These are phyloP conservation scores for Tethea ocularis DNA, from an alignment of 2,888 invertebrate species.

Conservation along the genomic window DNA sequence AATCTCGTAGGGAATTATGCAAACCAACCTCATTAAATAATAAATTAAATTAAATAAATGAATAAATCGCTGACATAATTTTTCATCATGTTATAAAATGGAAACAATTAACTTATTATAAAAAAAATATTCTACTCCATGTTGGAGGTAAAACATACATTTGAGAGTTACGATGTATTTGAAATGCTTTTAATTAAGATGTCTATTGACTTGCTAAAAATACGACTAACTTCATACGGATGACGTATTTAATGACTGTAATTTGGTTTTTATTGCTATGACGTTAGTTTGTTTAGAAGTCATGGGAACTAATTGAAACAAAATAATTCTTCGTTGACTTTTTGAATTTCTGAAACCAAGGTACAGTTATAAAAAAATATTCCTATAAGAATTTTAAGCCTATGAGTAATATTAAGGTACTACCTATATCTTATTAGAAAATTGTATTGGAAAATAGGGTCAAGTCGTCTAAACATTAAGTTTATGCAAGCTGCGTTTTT, in stretches of 20 bases:
- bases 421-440: not conserved
- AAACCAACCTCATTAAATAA: too few relatives aligned
- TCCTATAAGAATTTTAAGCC: too few relatives aligned
- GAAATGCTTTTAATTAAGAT: not conserved
- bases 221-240: not conserved
- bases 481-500: too few relatives aligned
- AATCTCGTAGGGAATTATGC: too few relatives aligned
- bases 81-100: too few relatives aligned
- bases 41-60: too few relatives aligned
- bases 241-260: not conserved
- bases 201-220: not conserved
- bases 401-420: not conserved
- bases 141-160: too few relatives aligned
- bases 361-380: not conserved
- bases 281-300: not conserved
- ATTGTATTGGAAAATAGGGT: not conserved
- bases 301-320: conserved; percentile 1
- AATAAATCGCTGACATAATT: too few relatives aligned
- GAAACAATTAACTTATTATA: too few relatives aligned
- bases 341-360: not conserved
- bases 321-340: not conserved
- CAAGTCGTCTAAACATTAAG: too few relatives aligned
- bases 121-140: too few relatives aligned
- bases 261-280: not conserved
- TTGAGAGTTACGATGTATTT: not conserved